These are phyloP conservation scores for Phaethon lepturus DNA, from an alignment of 2,113 vertebrate genomes.

Conservation along the genomic window DNA sequence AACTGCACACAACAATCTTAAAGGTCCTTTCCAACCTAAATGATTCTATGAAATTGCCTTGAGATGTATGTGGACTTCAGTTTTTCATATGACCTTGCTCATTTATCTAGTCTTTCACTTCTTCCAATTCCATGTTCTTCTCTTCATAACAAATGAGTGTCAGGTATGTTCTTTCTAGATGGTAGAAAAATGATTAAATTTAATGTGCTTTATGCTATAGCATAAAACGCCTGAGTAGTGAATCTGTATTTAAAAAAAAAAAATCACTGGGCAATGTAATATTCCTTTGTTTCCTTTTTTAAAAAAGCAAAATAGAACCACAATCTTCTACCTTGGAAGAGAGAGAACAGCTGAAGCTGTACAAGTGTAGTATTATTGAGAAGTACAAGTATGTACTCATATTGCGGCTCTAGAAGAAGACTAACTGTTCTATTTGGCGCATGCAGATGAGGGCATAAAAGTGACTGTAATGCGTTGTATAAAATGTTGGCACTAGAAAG, in stretches of 20 bases:
- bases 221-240: background rate
- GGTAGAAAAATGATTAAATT: background rate
- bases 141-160: background rate
- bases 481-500: background rate
- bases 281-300: background rate
- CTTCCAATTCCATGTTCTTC: background rate
- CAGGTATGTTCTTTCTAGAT: background rate
- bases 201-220: background rate
- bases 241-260: background rate
- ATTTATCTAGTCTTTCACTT: background rate
- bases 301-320: background rate
- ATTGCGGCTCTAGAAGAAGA: background rate
- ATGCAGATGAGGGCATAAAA: slow-evolving; percentile 14
- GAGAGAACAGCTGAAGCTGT: background rate
- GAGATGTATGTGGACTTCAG: background rate
- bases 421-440: background rate
- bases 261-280: background rate
- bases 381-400: background rate
- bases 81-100: background rate
- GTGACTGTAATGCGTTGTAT: background rate
- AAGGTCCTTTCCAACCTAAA: no score
- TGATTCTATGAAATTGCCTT: background rate
- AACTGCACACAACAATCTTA: no score
- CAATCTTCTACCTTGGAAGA: background rate
- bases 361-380: background rate